Percentiles rank a stretch among this genome's conserved stretches.
Evolutionary conservation across 2,113 vertebrate genomes (phyloP).

Genomic region (Larimichthys crocea): DNA sequence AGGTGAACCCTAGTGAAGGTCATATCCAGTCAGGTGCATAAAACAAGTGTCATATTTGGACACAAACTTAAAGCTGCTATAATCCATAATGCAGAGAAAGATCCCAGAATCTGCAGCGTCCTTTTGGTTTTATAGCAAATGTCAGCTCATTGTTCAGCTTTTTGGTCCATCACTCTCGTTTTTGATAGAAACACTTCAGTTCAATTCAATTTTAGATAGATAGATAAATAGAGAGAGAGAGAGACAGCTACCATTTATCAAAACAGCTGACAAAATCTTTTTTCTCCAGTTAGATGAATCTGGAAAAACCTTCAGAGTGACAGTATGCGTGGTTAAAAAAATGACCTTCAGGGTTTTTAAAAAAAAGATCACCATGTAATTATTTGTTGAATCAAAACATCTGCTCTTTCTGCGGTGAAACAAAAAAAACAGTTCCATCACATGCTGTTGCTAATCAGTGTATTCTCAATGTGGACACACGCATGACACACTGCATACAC

Average conservation of each 20-base stretch:
- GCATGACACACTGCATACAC: background rate
- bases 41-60: background rate
- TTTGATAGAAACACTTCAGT: background rate
- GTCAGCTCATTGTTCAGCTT: background rate
- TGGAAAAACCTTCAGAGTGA: background rate
- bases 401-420: slow-evolving; percentile 1
- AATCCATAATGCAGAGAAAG: too few species aligned
- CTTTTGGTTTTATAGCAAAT: too few species aligned
- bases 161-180: background rate
- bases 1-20: background rate
- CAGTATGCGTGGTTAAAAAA: background rate
- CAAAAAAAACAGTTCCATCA: slow-evolving; percentile 3
- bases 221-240: too few species aligned
- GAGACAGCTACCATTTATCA: too few species aligned
- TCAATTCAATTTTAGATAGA: too few species aligned
- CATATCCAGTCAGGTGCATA: background rate
- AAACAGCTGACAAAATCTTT: background rate
- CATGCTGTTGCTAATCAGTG: slow-evolving; percentile 9
- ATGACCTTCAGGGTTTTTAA: background rate
- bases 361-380: background rate
- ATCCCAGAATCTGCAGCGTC: too few species aligned
- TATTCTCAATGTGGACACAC: slow-evolving; percentile 1
- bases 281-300: background rate
- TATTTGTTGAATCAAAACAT: slow-evolving; percentile 18
- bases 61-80: background rate